These are phyloP conservation scores for Porites rus DNA, from an alignment of 92 coral and sea anemone genomes.

Conservation along the genomic window DNA sequence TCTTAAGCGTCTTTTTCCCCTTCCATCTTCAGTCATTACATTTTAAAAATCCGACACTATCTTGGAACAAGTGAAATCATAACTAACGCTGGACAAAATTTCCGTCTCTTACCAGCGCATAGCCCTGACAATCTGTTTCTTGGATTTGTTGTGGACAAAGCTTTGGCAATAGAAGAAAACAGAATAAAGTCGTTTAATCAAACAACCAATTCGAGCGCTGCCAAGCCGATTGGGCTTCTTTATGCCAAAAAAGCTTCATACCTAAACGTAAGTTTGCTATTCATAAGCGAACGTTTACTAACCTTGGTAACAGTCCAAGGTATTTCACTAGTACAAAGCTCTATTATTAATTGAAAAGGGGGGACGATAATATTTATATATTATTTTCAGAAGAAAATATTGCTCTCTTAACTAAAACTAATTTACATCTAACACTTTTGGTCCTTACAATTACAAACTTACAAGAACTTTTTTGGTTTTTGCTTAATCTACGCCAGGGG, in stretches of 20 bases:
- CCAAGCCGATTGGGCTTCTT: slow-evolving; percentile 74
- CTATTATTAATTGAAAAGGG: too few species aligned
- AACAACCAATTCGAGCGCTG: not conserved
- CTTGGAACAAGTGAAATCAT: too few species aligned
- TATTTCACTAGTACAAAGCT: too few species aligned
- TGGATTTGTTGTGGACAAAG: slow-evolving; percentile 87
- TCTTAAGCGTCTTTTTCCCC: too few species aligned
- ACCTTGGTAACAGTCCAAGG: not conserved
- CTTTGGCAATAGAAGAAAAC: slow-evolving; percentile 10
- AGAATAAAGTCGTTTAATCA: not conserved
- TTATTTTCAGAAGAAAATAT: not conserved
- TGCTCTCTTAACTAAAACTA: not conserved
- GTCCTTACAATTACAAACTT: not conserved
- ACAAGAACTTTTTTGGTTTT: not conserved
- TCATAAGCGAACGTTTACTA: too few species aligned
- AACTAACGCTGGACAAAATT: not conserved
- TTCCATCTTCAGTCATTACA: too few species aligned
- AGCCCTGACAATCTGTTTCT: slow-evolving; percentile 92
- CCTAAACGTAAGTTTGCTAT: slow-evolving; percentile 41
- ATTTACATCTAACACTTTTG: not conserved
- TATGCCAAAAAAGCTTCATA: slow-evolving; percentile 71
- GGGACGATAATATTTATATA: too few species aligned
- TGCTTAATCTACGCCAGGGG: slow-evolving; percentile 42
- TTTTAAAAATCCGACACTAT: too few species aligned
- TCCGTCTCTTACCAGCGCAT: slow-evolving; percentile 74